Evolutionary conservation across 1,140 invertebrate species (phyloP).

Genomic region (Physella acuta): DNA sequence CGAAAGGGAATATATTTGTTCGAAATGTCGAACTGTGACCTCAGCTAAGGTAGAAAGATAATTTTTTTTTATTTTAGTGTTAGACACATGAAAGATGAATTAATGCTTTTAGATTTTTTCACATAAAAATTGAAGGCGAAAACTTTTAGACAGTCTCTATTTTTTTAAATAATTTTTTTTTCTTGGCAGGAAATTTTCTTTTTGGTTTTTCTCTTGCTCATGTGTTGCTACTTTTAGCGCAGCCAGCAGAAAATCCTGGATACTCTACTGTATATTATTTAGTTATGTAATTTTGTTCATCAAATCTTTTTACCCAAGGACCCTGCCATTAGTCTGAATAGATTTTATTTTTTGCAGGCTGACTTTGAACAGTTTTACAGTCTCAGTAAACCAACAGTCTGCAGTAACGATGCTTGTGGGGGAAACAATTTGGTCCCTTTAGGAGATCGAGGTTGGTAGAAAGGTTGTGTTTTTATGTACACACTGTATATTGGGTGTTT

Average conservation of each 20-base stretch:
- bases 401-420: slow-evolving; percentile 68
- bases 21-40: slow-evolving; percentile 75
- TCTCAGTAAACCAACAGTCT: slow-evolving; percentile 66
- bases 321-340: background rate
- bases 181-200: too few species aligned
- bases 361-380: slow-evolving; percentile 71
- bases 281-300: background rate
- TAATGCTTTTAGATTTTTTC: too few species aligned
- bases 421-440: slow-evolving; percentile 59
- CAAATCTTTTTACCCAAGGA: background rate
- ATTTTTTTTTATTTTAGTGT: too few species aligned
- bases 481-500: too few species aligned
- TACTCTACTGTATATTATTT: background rate
- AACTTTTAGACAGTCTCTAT: too few species aligned
- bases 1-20: slow-evolving; percentile 73
- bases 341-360: slow-evolving; percentile 53
- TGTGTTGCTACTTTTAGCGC: too few species aligned
- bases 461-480: too few species aligned
- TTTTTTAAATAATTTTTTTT: too few species aligned
- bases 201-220: too few species aligned
- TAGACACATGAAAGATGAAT: too few species aligned
- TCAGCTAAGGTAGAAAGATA: slow-evolving; percentile 69
- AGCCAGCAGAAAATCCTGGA: too few species aligned
- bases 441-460: slow-evolving; percentile 53
- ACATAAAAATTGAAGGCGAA: too few species aligned